These are phyloP conservation scores for Scaptomyza flava DNA, from an alignment of 2,888 invertebrate species.

Conservation along the genomic window DNA sequence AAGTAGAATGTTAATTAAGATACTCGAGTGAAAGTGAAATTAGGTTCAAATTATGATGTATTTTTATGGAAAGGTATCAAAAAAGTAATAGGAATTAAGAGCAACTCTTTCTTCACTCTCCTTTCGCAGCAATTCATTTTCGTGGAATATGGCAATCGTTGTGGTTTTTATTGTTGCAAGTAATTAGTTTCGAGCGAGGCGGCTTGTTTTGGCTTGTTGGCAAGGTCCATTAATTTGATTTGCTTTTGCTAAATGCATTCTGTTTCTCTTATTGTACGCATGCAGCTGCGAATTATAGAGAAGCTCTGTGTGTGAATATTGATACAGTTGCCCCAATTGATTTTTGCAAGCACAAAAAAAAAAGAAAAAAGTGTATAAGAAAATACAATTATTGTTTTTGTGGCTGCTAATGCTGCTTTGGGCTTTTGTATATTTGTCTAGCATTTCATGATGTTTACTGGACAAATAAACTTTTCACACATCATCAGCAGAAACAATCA, in stretches of 20 bases:
- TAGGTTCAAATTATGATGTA: no score
- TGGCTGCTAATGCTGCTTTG: slow-evolving; percentile 7
- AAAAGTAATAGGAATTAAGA: no score
- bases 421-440: slow-evolving; percentile 64
- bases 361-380: neutral
- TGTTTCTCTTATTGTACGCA: slow-evolving; percentile 20
- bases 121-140: neutral
- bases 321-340: slow-evolving; percentile 45
- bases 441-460: slow-evolving; percentile 74
- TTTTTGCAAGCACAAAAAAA: slow-evolving; percentile 24
- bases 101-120: no score
- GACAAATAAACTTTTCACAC: slow-evolving; percentile 78
- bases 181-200: slow-evolving; percentile 2
- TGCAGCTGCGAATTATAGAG: slow-evolving; percentile 26
- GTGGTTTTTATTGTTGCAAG: neutral
- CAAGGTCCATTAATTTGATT: slow-evolving; percentile 36
- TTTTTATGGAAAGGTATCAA: no score
- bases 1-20: no score
- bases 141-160: neutral
- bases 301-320: slow-evolving; percentile 25
- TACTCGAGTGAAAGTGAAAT: no score
- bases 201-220: neutral
- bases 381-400: slow-evolving; percentile 13
- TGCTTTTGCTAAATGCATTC: slow-evolving; percentile 52
- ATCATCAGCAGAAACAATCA: slow-evolving; percentile 72